These are phyloP conservation scores for Shargacucullia verbasci DNA, from an alignment of 2,888 invertebrate genomes.

Conservation along the genomic window DNA sequence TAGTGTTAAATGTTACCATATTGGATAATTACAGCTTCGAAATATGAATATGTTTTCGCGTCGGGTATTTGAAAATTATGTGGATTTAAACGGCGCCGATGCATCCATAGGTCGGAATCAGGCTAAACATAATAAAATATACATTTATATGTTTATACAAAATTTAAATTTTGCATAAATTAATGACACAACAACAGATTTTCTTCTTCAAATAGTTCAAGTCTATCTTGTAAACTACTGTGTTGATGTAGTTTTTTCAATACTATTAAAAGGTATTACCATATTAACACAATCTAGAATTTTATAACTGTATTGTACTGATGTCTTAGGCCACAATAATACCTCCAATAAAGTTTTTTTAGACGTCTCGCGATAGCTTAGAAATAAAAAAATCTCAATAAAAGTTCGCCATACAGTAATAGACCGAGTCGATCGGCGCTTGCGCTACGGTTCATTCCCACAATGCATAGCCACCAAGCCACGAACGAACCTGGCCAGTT, in stretches of 20 bases:
- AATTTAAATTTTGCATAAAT: no score
- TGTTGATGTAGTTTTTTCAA: no score
- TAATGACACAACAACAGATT: no score
- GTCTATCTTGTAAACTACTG: no score
- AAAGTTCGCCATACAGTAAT: conserved; percentile 28
- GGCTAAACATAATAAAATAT: no score
- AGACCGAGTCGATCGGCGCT: conserved; percentile 21
- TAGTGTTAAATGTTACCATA: conserved; percentile 44
- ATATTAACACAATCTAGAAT: no score
- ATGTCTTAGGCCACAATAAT: not conserved
- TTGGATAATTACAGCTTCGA: conserved; percentile 45
- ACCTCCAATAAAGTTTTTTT: not conserved
- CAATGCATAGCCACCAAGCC: conserved; percentile 33
- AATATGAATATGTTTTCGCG: conserved; percentile 42
- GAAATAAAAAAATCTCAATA: conserved; percentile 13
- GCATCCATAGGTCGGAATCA: conserved; percentile 7
- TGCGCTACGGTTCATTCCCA: conserved; percentile 35
- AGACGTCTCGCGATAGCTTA: not conserved
- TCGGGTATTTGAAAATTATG: conserved; percentile 47
- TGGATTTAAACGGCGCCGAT: conserved; percentile 38
- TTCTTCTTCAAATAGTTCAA: no score
- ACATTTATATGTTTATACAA: no score
- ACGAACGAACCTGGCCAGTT: conserved; percentile 17
- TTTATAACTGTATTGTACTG: no score
- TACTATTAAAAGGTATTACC: no score